Base-by-base conservation (phyloP, 2,888 invertebrate genomes). In the Malthinus seriepunctatus region DNA sequence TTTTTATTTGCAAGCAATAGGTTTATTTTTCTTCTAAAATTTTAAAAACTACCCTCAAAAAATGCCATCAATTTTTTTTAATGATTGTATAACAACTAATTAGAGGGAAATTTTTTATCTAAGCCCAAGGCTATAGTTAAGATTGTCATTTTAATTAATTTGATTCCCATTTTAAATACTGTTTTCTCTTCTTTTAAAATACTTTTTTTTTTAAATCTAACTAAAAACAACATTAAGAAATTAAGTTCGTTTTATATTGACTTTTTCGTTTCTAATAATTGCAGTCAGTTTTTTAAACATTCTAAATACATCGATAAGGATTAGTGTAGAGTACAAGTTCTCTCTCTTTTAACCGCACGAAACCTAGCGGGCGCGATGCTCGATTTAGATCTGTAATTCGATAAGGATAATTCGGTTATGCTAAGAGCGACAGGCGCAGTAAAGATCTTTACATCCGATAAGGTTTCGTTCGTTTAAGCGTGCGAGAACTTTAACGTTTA, bases 51-150 rank as follows among this genome's bases (percentile, higher is more conserved):
- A 46, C 48, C 49, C 51, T 59, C 23, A 23, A 2, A 23, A 23
- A 23, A 23, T 23, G 23, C 23, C 23, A 23, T 23, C 5, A 23
- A n/a, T n/a, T n/a, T n/a, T n/a, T 23, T 6, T 4, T 6, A 15
- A n/a, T 12, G n/a, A 11, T 14, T 7, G 9, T 8, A 4, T 7
- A 42, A 14, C 14, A 23, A 42, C 39, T 42, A 42, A 42, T 14
- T 47, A 39, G 51, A 51, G 14, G 42, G 47, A 51, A 47, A 39
- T 37, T 46, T 45, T 15, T 15, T 48, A n/a, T 48, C 47, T 53
- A 57, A 60, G 53, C 55, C 64, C 63, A 68, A 68, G 67, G 68
- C 67, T 67, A 60, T 15, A 57, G 50, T 63, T 64, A 63, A 65
- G 68, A 68, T 68, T 68, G 68, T 68, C 68, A 64, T 53, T 46